phyloP scores from a whole-genome alignment of 2,888 invertebrate species.

The Drosophila mercatorum region DNA sequence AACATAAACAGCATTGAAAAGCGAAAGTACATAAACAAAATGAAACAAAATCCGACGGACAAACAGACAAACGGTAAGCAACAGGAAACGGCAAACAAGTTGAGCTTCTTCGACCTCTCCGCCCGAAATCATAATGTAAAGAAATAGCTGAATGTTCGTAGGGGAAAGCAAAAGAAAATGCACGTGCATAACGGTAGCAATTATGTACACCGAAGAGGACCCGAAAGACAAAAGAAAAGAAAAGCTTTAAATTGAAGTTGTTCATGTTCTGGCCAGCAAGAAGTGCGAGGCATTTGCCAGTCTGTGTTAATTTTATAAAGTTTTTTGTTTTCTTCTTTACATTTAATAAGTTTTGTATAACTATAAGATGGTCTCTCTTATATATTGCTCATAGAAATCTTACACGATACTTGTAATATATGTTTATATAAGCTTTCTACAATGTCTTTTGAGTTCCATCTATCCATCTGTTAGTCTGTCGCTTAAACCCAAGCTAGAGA shows the following conservation, averaged over 20 bases:
- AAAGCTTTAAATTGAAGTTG: slow-evolving; percentile 6
- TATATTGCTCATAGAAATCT: neutral
- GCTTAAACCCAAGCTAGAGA: neutral
- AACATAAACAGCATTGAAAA: slow-evolving; percentile 60
- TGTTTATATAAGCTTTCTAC: neutral
- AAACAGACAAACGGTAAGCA: slow-evolving; percentile 61
- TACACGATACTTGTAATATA: neutral
- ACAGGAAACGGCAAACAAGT: slow-evolving; percentile 70
- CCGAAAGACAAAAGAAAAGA: neutral
- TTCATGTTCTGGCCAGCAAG: too few relatives aligned
- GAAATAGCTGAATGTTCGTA: slow-evolving; percentile 31
- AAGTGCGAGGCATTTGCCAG: neutral
- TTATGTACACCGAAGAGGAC: slow-evolving; percentile 65
- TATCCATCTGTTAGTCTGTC: too few relatives aligned
- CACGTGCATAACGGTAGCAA: slow-evolving; percentile 77
- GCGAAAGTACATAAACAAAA: slow-evolving; percentile 49
- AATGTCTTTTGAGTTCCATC: neutral
- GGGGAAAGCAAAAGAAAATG: slow-evolving; percentile 64
- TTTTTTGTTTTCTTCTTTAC: neutral
- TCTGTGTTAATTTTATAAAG: neutral
- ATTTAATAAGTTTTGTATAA: neutral
- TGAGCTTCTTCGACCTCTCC: slow-evolving; percentile 30
- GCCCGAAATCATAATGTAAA: slow-evolving; percentile 63
- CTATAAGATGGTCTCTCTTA: neutral
- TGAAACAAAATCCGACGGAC: slow-evolving; percentile 65